Evolutionary conservation across 2,888 invertebrate species (phyloP).

Genomic region (Platerodrilus igneus): DNA sequence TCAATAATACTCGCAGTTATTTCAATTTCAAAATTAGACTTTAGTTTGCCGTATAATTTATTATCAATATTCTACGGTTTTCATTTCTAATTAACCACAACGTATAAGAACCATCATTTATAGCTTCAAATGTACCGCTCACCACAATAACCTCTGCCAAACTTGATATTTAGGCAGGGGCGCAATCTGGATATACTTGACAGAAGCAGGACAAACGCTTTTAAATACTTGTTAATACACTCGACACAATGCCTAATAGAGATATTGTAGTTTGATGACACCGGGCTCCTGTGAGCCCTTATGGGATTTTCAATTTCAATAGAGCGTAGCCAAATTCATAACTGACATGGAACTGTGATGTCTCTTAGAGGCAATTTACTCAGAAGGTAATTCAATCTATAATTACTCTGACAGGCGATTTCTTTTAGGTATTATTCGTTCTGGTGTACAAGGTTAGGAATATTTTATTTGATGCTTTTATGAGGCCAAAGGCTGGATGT

Average conservation of each 20-base stretch:
- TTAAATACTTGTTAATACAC: slow-evolving; percentile 47
- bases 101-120: slow-evolving; percentile 22
- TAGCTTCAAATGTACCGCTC: slow-evolving; percentile 13
- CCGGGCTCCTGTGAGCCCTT: slow-evolving; percentile 23
- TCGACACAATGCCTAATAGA: slow-evolving; percentile 45
- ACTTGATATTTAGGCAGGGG: slow-evolving; percentile 20
- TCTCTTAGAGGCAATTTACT: no score
- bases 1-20: no score
- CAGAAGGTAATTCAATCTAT: no score
- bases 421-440: no score
- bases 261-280: slow-evolving; percentile 41
- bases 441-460: no score
- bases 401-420: no score
- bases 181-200: slow-evolving; percentile 23
- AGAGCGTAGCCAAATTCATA: slow-evolving; percentile 25
- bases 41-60: no score
- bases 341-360: no score
- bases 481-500: slow-evolving; percentile 6
- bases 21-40: no score
- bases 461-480: no score
- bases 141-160: slow-evolving; percentile 14
- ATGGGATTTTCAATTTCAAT: slow-evolving; percentile 22
- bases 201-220: slow-evolving; percentile 26
- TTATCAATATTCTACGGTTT: slow-evolving; percentile 16
- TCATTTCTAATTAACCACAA: slow-evolving; percentile 19